These are phyloP conservation scores for Hoplodrina ambigua DNA, from an alignment of 2,888 invertebrate species.

Conservation along the genomic window DNA sequence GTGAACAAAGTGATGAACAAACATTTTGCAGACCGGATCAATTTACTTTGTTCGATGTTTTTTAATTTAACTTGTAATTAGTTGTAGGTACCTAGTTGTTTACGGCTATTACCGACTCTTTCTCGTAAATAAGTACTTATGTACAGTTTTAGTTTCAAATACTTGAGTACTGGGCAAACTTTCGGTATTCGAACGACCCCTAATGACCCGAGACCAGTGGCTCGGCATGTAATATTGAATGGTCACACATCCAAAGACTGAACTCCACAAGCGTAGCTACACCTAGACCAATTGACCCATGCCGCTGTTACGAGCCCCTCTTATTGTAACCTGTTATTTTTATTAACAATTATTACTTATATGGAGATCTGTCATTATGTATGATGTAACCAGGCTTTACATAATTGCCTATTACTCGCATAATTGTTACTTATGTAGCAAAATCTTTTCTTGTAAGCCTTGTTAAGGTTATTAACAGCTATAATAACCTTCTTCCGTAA, in stretches of 20 bases:
- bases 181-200: background rate
- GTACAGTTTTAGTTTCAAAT: too few relatives aligned
- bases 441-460: conserved; percentile 36
- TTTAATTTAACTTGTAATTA: conserved; percentile 15
- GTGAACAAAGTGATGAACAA: conserved; percentile 10
- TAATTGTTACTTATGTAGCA: conserved; percentile 34
- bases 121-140: background rate
- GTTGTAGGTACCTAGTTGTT: background rate
- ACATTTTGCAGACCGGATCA: conserved; percentile 18
- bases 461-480: conserved; percentile 33
- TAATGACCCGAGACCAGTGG: background rate
- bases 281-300: too few relatives aligned
- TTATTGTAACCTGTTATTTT: background rate
- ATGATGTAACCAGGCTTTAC: conserved; percentile 37
- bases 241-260: background rate
- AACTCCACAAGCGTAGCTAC: background rate
- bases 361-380: conserved; percentile 11
- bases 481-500: conserved; percentile 49
- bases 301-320: too few relatives aligned
- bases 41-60: conserved; percentile 30
- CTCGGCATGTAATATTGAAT: too few relatives aligned
- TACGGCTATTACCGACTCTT: background rate
- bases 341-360: background rate
- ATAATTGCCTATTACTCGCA: conserved; percentile 33
- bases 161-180: background rate